Conservation (phyloP, 2,797 vertebrate species). For the Coregonus sp. region DNA sequence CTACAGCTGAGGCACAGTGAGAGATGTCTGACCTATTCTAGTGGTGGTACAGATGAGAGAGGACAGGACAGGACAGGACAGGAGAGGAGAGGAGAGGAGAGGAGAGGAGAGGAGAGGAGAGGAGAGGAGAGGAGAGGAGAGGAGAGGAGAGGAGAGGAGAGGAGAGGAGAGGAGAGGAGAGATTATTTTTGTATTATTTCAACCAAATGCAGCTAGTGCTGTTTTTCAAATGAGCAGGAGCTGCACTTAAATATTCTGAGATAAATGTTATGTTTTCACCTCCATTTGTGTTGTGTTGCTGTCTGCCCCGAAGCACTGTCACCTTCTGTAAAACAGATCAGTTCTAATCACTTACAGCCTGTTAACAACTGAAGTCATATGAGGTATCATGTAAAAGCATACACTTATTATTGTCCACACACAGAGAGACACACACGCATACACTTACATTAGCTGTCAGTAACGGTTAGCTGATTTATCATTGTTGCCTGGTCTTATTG, state of each 20-base stretch:
- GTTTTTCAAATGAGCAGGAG: too few relatives aligned
- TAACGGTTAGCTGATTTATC: background rate
- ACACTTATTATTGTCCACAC: background rate
- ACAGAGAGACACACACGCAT: background rate
- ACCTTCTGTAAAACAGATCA: background rate
- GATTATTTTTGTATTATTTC: background rate
- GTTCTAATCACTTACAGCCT: background rate
- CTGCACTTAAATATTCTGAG: too few relatives aligned
- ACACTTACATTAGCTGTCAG: background rate
- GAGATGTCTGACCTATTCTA: background rate
- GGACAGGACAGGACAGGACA: background rate
- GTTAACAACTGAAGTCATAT: background rate
- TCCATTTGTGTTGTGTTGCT: background rate
- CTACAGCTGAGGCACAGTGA: background rate
- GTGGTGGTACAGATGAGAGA: background rate
- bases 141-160: too few relatives aligned
- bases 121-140: too few relatives aligned
- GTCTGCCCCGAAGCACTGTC: background rate
- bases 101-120: too few relatives aligned
- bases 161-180: too few relatives aligned
- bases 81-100: background rate
- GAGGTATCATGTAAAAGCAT: background rate
- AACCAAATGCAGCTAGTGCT: background rate
- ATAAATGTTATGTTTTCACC: background rate
- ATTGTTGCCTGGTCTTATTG: slow-evolving; percentile 3